Base-by-base conservation (phyloP, 1,140 invertebrate genomes). In the Dendrolimus punctatus region DNA sequence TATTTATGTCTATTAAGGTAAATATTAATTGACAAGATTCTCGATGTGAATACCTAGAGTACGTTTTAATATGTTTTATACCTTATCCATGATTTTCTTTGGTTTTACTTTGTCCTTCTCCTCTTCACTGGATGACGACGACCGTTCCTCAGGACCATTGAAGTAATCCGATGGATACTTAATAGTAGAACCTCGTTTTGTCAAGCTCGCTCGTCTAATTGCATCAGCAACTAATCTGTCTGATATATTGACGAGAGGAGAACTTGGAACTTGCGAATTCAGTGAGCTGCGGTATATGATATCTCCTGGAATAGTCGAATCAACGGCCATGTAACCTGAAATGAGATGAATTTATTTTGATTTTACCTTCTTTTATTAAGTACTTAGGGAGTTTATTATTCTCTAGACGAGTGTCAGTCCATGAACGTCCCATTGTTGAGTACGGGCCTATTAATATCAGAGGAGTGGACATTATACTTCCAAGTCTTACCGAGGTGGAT, bases 111-210 rank as follows among this genome's bases (percentile, higher is more conserved):
- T 60, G 6, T 57, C 9, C n/a, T 58, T 58, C 43, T 82, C 80
- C 2, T 85, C 81, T 56, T 82, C 80, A 48, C 74, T 78, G 2
- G 76, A 80, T 0, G 79, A 81, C 0, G 77, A 80, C 0, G 78
- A 76, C 4, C 69, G 61, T 39, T 76, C 68, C 50, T 71, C 67
- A 8, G 70, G 66, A 8, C 53, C 60, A 43, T 76, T 74, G 58
- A 86, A 86, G 58, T 67, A 86, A 39, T 81, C 71, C 5, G 76
- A 55, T 3, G 80, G 82, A 49, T 83, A 86, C 48, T 83, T 86
- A 5, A 75, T 66, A 5, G 69, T 58, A 5, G 72, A 72, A 0
- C 79, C 78, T 57, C 80, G 60, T n/a, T 69, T 63, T 0, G 76
- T 80, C 2, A 81, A 64, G 46, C 83, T 86, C 4, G 78, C 76